Conservation (phyloP, 2,797 vertebrate genomes). For the Bryconaethiops microstoma region DNA sequence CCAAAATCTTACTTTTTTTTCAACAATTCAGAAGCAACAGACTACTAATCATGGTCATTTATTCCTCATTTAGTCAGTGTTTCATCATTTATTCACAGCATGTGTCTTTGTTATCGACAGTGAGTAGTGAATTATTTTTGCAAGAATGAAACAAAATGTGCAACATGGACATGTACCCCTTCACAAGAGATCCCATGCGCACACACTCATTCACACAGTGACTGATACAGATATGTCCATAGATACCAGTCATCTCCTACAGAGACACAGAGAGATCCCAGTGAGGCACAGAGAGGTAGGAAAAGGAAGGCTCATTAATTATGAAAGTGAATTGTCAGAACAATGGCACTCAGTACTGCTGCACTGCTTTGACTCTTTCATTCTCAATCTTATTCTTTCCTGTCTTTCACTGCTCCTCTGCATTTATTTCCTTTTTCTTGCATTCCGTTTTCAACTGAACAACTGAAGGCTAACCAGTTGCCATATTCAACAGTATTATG, state of each 20-base stretch:
- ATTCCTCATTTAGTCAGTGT: neutral
- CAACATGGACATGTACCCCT: neutral
- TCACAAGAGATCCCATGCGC: neutral
- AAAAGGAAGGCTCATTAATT: slow-evolving; percentile 41
- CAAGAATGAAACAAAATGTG: neutral
- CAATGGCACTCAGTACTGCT: slow-evolving; percentile 32
- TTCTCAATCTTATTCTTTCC: slow-evolving; percentile 16
- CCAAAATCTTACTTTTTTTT: neutral
- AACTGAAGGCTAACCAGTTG: neutral
- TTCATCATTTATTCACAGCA: neutral
- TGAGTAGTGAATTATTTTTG: neutral
- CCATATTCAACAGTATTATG: neutral
- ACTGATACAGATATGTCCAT: neutral
- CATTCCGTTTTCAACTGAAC: slow-evolving; percentile 15
- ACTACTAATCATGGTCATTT: neutral
- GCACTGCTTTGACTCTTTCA: slow-evolving; percentile 26
- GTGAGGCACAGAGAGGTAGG: slow-evolving; percentile 18
- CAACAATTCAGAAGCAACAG: neutral
- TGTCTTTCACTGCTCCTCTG: neutral
- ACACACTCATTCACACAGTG: slow-evolving; percentile 15
- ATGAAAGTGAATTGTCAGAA: slow-evolving; percentile 44
- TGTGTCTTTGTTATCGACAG: neutral
- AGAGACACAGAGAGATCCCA: slow-evolving; percentile 4
- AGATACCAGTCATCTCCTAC: slow-evolving; percentile 18
- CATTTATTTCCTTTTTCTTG: slow-evolving; percentile 1